These are phyloP conservation scores for Loris lydekkerianus DNA, from an alignment of 2,797 vertebrate genomes.

Conservation along the genomic window DNA sequence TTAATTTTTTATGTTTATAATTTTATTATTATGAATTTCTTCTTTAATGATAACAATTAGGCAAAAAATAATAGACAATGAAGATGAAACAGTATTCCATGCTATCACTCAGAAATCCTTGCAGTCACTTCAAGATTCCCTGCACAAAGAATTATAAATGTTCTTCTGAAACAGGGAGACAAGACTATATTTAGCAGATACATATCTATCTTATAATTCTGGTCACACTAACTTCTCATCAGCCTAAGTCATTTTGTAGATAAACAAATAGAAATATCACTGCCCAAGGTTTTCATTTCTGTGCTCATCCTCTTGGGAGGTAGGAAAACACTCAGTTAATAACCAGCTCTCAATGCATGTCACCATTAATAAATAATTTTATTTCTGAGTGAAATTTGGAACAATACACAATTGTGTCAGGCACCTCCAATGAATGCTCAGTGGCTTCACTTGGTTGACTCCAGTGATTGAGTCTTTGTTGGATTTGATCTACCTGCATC, in stretches of 20 bases:
- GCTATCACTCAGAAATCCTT: background rate
- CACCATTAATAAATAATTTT: background rate
- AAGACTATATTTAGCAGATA: background rate
- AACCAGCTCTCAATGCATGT: background rate
- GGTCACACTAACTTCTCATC: background rate
- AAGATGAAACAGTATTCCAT: background rate
- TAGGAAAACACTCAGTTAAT: background rate
- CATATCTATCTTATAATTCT: too few relatives aligned
- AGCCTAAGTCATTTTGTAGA: background rate
- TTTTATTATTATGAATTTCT: background rate
- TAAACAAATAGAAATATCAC: background rate
- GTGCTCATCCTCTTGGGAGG: rapidly evolving
- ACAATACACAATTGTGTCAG: rapidly evolving
- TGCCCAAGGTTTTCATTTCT: background rate
- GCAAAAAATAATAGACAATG: background rate
- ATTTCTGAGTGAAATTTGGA: background rate
- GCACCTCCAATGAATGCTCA: rapidly evolving
- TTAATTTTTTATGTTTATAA: background rate
- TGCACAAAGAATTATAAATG: background rate
- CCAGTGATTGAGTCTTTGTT: background rate
- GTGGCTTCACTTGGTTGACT: rapidly evolving
- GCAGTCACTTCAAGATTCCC: background rate
- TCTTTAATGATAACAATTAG: background rate
- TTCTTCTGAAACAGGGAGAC: background rate
- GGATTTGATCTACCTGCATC: background rate